These are phyloP conservation scores for Platysteira castanea DNA, from an alignment of 2,113 vertebrate species.

Conservation along the genomic window DNA sequence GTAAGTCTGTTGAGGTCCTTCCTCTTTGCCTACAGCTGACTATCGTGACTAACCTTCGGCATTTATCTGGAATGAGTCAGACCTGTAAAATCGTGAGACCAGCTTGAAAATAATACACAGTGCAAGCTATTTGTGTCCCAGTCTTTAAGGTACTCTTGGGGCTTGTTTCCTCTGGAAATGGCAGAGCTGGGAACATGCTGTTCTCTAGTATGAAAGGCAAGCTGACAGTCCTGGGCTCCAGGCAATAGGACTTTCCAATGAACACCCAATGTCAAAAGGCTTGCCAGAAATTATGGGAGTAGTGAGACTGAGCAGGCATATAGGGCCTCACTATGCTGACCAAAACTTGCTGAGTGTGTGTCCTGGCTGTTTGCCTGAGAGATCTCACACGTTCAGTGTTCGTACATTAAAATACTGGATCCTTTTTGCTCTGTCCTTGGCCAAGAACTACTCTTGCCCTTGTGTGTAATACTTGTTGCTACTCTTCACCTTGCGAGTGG, in stretches of 20 bases:
- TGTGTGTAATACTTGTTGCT: background rate
- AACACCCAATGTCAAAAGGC: background rate
- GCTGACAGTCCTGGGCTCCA: background rate
- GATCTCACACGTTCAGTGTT: background rate
- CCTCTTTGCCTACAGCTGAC: background rate
- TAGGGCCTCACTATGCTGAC: background rate
- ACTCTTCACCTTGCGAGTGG: background rate
- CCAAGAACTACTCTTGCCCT: background rate
- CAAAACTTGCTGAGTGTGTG: background rate
- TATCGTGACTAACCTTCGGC: background rate
- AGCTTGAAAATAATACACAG: constrained; percentile 43
- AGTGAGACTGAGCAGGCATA: background rate
- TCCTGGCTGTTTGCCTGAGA: background rate
- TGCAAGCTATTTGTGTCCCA: background rate
- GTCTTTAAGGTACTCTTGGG: constrained; percentile 28
- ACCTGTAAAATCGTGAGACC: constrained; percentile 7
- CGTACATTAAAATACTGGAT: background rate
- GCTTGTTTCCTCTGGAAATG: constrained; percentile 13
- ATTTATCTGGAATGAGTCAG: constrained; percentile 9
- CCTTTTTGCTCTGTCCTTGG: background rate
- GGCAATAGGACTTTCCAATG: background rate
- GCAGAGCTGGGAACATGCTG: background rate
- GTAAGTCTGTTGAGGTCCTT: background rate
- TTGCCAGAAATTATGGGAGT: background rate
- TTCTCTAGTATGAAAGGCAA: background rate